Conservation (phyloP, 2,888 invertebrate species). For the Cephus pulcher region DNA sequence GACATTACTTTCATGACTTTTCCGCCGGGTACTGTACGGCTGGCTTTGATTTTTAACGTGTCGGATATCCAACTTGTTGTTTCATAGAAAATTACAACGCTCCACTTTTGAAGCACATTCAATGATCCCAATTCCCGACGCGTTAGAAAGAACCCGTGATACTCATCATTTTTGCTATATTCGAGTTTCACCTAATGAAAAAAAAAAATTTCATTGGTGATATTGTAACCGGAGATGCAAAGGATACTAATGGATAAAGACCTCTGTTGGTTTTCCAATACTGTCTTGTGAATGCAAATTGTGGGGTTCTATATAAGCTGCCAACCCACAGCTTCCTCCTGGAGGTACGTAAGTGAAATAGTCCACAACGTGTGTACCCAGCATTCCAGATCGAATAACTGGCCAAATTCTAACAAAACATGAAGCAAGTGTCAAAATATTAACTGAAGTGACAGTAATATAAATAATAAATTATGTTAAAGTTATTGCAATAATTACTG, state of each 20-base stretch:
- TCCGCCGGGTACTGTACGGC: constrained; percentile 44
- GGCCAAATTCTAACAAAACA: constrained; percentile 49
- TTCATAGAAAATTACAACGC: constrained; percentile 51
- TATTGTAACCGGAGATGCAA: neutral
- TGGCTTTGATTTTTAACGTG: constrained; percentile 56
- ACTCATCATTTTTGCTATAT: constrained; percentile 39
- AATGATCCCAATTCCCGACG: constrained; percentile 45
- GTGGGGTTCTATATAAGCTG: constrained; percentile 52
- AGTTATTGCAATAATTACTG: constrained; percentile 42
- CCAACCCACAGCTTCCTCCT: constrained; percentile 57
- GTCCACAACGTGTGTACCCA: constrained; percentile 57
- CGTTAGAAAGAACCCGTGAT: constrained; percentile 51
- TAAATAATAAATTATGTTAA: neutral
- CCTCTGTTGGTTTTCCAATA: constrained; percentile 42
- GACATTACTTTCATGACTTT: constrained; percentile 52
- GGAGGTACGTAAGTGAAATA: constrained; percentile 60
- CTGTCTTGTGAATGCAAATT: constrained; percentile 31
- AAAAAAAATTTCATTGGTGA: constrained; percentile 1
- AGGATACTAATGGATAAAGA: constrained; percentile 24
- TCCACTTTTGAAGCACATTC: constrained; percentile 57
- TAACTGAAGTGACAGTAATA: neutral
- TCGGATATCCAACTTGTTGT: constrained; percentile 53
- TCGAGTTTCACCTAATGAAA: constrained; percentile 48
- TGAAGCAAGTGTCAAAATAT: neutral
- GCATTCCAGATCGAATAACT: constrained; percentile 48